These are phyloP conservation scores for Troglohyphantes excavatus DNA, from an alignment of 2,888 invertebrate species.

Conservation along the genomic window DNA sequence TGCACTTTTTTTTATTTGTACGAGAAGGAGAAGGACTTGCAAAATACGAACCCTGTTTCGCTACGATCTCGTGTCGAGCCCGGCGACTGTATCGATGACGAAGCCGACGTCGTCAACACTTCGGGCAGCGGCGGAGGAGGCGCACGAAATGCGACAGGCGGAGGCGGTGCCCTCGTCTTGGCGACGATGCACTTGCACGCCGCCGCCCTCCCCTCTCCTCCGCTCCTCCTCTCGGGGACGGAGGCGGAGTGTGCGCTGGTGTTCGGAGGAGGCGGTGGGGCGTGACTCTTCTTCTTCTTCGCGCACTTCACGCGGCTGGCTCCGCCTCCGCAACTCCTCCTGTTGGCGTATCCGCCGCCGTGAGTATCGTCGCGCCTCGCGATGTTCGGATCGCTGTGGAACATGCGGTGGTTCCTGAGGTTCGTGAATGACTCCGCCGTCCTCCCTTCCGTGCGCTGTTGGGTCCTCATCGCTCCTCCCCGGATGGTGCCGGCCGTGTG, in stretches of 20 bases:
- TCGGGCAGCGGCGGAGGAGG: conserved; percentile 56
- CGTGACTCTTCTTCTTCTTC: conserved; percentile 61
- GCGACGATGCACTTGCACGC: conserved; percentile 51
- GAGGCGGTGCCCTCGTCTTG: conserved; percentile 57
- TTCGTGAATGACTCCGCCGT: conserved; percentile 46
- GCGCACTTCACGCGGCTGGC: conserved; percentile 67
- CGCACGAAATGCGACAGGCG: conserved; percentile 55
- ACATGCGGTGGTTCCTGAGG: conserved; percentile 59
- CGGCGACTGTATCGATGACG: conserved; percentile 2
- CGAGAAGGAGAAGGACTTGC: too few species aligned
- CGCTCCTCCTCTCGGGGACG: not conserved
- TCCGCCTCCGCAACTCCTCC: conserved; percentile 40
- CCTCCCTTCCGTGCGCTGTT: not conserved
- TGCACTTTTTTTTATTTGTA: too few species aligned
- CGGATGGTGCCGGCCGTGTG: conserved; percentile 61
- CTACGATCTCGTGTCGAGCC: not conserved
- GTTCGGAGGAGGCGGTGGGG: conserved; percentile 48
- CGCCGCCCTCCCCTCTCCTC: too few species aligned
- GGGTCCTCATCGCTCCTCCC: too few species aligned
- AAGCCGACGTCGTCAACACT: conserved; percentile 11
- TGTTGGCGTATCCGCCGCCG: conserved; percentile 9
- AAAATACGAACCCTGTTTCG: too few species aligned
- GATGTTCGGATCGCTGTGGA: conserved; percentile 72
- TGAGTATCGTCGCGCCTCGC: conserved; percentile 28
- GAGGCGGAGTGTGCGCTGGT: too few species aligned